Base-by-base conservation (phyloP, 2,888 invertebrate genomes). In the Andrena flavipes region DNA sequence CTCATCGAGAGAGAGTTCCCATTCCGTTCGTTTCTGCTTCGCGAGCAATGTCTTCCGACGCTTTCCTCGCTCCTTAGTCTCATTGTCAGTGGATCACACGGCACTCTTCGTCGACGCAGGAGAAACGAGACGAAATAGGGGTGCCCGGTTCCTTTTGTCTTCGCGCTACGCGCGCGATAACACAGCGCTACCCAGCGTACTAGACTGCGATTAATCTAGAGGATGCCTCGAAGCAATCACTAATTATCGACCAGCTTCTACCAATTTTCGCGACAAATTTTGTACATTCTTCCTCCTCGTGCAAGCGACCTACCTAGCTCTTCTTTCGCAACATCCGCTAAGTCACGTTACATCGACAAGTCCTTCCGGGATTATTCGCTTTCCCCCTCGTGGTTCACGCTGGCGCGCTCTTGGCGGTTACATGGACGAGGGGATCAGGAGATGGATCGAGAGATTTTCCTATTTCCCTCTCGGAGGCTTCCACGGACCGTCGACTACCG, bases 121-220 rank as follows among this genome's bases (percentile, higher is more conserved):
- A 74, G 81, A 70, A 82, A 82, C 84, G 68, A 51, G 48, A 70
- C 67, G 76, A 62, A 83, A 83, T 60, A 62, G 71, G 62, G 59
- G 10, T 54, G 67, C 56, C 67, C 30, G 6, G 13, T 67, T 33
- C 33, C 33, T 30, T 51, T 60, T 75, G 62, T 48, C 49, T 69
- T 71, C 69, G 78, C 80, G 77, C 64, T 70, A 74, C 59, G 76
- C 72, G 65, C 84, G 74, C 79, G 72, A 78, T 76, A 81, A 83
- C 75, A 70, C 76, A 76, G 84, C 80, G 79, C 88, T 88, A 93
- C 88, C 94, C 94, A 93, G 92, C 94, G 93, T 93, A 93, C 94
- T 93, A 94, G 93, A 93, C 91, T 92, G 92, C 88, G 84, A 90
- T 89, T 87, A 87, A 42, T 82, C 90, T 90, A 90, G 86, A 86